These are phyloP conservation scores for Gallirallus australis DNA, from an alignment of 2,797 vertebrate genomes.

Conservation along the genomic window DNA sequence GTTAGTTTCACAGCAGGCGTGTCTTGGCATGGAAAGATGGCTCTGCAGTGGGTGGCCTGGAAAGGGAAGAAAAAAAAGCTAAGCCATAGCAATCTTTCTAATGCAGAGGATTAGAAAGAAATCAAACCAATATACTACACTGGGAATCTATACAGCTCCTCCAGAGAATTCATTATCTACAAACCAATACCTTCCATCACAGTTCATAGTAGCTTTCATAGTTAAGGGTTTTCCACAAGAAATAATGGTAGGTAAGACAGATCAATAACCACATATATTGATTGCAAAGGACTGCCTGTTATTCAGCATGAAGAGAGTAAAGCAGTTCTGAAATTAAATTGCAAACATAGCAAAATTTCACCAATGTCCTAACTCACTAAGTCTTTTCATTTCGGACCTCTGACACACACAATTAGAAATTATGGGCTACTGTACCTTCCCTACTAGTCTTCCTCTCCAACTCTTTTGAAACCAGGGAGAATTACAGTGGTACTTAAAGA, in stretches of 20 bases:
- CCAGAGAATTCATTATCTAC: not conserved
- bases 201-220: not conserved
- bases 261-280: not conserved
- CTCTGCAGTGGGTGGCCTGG: slow-evolving; percentile 95
- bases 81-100: not conserved
- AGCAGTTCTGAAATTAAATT: not conserved
- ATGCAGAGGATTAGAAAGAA: not conserved
- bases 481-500: not conserved
- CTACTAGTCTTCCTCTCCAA: not conserved
- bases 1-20: slow-evolving; percentile 93
- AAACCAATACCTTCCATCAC: not conserved
- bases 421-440: not conserved
- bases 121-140: not conserved
- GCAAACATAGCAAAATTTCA: not conserved
- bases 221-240: not conserved
- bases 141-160: not conserved
- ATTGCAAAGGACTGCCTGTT: not conserved
- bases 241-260: not conserved
- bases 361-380: not conserved
- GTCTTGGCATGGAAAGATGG: slow-evolving; percentile 94
- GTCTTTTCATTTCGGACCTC: not conserved
- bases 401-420: not conserved
- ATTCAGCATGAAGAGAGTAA: not conserved
- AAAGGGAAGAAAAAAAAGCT: not conserved
- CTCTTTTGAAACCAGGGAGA: not conserved